phyloP scores from a whole-genome alignment of 1,140 invertebrate species.

The Sinella curviseta region DNA sequence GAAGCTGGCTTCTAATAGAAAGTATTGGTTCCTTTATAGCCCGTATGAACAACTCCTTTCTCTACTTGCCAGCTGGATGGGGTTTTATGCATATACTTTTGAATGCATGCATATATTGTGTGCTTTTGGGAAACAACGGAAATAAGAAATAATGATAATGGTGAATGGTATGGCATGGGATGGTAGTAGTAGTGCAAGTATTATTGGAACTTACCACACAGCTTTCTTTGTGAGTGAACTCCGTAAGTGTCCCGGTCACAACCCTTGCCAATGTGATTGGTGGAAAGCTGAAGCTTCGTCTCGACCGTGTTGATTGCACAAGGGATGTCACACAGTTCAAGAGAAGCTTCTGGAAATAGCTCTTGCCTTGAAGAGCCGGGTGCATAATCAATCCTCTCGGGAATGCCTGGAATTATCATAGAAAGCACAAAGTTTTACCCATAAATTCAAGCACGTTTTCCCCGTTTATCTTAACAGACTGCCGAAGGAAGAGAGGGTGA shows the following conservation, averaged over 20 bases:
- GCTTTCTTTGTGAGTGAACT: slow-evolving; percentile 81
- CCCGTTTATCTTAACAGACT: slow-evolving; percentile 4
- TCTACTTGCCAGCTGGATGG: no score
- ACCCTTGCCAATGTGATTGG: slow-evolving; percentile 81
- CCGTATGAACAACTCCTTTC: no score
- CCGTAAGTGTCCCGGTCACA: slow-evolving; percentile 91
- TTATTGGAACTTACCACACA: slow-evolving; percentile 68
- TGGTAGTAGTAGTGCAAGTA: background rate
- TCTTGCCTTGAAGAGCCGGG: slow-evolving; percentile 75
- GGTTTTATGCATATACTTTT: no score
- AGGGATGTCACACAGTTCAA: slow-evolving; percentile 84
- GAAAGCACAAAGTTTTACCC: slow-evolving; percentile 23
- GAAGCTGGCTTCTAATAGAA: no score
- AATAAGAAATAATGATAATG: background rate
- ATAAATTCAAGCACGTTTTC: slow-evolving; percentile 22
- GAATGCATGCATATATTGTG: no score
- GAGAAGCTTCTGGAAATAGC: slow-evolving; percentile 79
- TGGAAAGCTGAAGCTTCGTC: slow-evolving; percentile 69
- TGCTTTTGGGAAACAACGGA: background rate
- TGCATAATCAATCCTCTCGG: slow-evolving; percentile 86
- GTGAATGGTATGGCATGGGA: background rate
- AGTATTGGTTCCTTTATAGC: no score
- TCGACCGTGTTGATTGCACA: slow-evolving; percentile 63
- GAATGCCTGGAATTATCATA: slow-evolving; percentile 64
- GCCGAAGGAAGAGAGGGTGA: background rate